Conservation (phyloP, 1,140 invertebrate species). For the Myzus persicae region DNA sequence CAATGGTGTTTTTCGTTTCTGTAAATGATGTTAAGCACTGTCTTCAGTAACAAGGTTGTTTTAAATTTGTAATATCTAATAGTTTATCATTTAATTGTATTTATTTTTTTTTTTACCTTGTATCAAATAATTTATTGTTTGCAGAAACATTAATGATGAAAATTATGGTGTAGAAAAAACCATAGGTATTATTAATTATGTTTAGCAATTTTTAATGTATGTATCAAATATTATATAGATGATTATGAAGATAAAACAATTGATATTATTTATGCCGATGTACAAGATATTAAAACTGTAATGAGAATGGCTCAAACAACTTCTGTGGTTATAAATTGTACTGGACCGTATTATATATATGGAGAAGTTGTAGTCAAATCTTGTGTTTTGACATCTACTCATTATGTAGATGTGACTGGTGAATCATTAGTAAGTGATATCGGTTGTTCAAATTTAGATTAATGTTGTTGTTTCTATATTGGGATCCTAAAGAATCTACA, state of each 20-base stretch:
- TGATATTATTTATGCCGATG: constrained; percentile 75
- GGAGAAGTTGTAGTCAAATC: constrained; percentile 89
- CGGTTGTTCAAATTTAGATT: background rate
- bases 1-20: constrained; percentile 30
- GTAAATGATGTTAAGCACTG: constrained; percentile 1
- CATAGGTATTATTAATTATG: background rate
- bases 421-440: constrained; percentile 75
- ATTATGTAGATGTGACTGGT: constrained; percentile 91
- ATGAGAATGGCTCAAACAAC: constrained; percentile 77
- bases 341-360: constrained; percentile 87
- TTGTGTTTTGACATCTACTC: constrained; percentile 80
- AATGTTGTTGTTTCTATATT: background rate
- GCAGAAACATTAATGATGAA: background rate
- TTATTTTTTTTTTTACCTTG: background rate
- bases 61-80: background rate
- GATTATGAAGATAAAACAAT: constrained; percentile 68
- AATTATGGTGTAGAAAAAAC: background rate
- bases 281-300: constrained; percentile 76
- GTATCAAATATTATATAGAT: constrained; percentile 46
- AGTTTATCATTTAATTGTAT: background rate
- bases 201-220: constrained; percentile 26
- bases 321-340: constrained; percentile 83
- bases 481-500: background rate
- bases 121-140: background rate
- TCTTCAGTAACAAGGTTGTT: background rate